Base-by-base conservation (phyloP, 2,113 vertebrate species). In the Geococcyx californianus region DNA sequence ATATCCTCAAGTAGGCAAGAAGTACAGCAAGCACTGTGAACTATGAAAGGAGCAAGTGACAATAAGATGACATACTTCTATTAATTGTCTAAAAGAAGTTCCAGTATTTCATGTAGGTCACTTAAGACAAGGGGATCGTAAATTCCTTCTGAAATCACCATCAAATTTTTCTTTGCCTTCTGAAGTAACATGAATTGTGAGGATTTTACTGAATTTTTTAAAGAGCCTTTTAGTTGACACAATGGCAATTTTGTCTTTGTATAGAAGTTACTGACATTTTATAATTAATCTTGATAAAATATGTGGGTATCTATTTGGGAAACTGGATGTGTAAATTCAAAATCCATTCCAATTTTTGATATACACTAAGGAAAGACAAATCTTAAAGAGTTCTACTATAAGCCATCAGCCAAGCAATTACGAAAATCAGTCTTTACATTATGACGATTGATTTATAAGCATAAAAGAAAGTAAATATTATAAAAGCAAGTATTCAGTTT, bases 51-150 rank as follows among this genome's bases (percentile, higher is more conserved):
- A 90, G 11, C 28, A 52, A 52, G 2, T 84, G 79, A 69, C 72
- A 93, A 42, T 44, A 16, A 85, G 47, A 51, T 89, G 52, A 70
- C 63, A 28, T 84, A 55, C 21, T 93, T 95, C 66, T 73, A 68
- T 63, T 93, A 87, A 95, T 69, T 73, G 90, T 52, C 78, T 59
- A 93, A 10, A 23, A 95, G 58, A 94, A 94, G 90, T 90, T 26
- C 56, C 33, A 76, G 10, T 79, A 72, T 64, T 70, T 44, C 66
- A 69, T 62, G 36, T 77, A 58, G 64, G 49, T 89, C 69, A 72
- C 60, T 87, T 86, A 87, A 95, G 47, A 78, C 33, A 93, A 79
- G 51, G 6, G 23, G 17, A 94, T 90, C 84, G 45, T 77, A 90
- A 75, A 68, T 76, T 78, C 25, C 45, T 63, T 83, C 80, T 93